Base-by-base conservation (phyloP, 2,797 vertebrate species). In the Crax fasciolata region DNA sequence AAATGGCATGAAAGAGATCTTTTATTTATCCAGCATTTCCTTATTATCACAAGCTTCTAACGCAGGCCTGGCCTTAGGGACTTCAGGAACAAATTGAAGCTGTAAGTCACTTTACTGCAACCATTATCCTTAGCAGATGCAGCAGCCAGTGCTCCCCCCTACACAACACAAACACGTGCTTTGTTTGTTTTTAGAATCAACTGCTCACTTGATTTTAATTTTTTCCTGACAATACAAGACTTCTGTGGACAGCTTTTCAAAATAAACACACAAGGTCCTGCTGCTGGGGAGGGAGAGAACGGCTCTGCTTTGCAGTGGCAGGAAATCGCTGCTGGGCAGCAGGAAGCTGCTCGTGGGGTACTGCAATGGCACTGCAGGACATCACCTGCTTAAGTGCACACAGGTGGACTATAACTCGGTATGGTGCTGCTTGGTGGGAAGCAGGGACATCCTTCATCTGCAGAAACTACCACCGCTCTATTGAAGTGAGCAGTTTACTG, bases 161-260 rank as follows among this genome's bases (percentile, higher is more conserved):
- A 39, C 32, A 72, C 67, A 79, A 83, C 73, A 38, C 39, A 75
- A 87, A 78, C 62, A 66, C 39, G 86, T 75, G 66, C 46, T 93
- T 13, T 54, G 66, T 38, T 32, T 67, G 43, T 46, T 62, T 28
- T 6, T 63, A 87, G 39, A 79, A 39, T 23, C 13, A 6, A 48
- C 59, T 38, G 18, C 72, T 75, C 2, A 25, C 66, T 90, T 59
- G 23, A 38, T 73, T 92, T 84, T 61, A 24, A 51, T 76, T 95
- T 95, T 62, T 0, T 51, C 28, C 23, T 86, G 70, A 74, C 54
- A 76, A 86, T 30, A 65, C 63, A 90, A 70, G 75, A 78, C 77
- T 84, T 95, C 58, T 87, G 87, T 79, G 84, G 85, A 44, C 18
- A 2, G 67, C 62, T 82, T 89, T 89, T 94, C 52, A 73, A 93